Base-by-base conservation (phyloP, 1,140 invertebrate species). In the Idris sp. region DNA sequence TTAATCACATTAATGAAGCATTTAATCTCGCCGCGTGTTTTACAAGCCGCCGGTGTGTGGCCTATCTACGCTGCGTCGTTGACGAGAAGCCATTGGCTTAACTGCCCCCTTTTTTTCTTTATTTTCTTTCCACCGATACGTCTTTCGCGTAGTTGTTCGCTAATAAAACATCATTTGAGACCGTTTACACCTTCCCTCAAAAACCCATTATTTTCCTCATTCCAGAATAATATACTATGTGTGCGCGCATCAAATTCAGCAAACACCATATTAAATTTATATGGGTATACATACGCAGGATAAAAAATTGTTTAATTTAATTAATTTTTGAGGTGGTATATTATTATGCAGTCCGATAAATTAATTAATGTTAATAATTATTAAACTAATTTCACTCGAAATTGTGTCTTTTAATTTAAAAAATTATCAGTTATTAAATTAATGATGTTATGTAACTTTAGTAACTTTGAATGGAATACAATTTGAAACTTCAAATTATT, bases 1-100 rank as follows among this genome's bases (percentile, higher is more conserved):
- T 86, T 86, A 86, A 86, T 86, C 84, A 86, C 83, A 85, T 87
- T 86, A 87, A 87, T 86, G 85, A 87, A 87, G 84, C 84, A 85
- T 86, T 87, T 86, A 86, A 86, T 87, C 84, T 85, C 81, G 41
- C 85, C 77, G 83, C 82, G 79, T 86, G 85, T 85, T 85, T 87
- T 86, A 86, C 84, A 84, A 84, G 83, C 82, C 78, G 81, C 64
- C 81, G 81, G 77, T 85, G 83, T 87, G 84, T 87, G 84, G 82
- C 79, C 80, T 76, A 77, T 82, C 77, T 67, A 33, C 48, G 75
- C 72, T 74, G 6, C 43, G 69, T 49, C 78, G 77, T 83, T 85
- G 84, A 85, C 83, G 80, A 83, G 77, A 68, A 81, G 30, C 71
- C 53, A 49, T 77, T 54, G 26, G 40, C 51, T 68, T 59, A 38